Conservation (phyloP, 2,888 invertebrate genomes). For the Bembecia ichneumoniformis region DNA sequence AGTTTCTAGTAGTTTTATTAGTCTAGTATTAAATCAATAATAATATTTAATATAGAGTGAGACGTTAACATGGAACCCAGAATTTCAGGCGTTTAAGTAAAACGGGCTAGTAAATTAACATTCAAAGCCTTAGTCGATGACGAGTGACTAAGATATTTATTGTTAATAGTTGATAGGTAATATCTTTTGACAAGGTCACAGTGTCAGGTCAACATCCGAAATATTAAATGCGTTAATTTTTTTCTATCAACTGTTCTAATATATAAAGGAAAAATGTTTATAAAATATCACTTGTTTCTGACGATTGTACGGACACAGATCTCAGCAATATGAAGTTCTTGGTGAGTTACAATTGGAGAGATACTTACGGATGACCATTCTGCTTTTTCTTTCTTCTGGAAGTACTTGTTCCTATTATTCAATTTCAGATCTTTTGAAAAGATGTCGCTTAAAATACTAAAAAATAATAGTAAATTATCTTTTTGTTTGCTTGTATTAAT, state of each 20-base stretch:
- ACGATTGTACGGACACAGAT: constrained; percentile 24
- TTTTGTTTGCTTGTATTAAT: too few species aligned
- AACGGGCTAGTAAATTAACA: neutral
- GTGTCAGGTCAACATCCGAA: constrained; percentile 25
- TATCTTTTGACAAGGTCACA: constrained; percentile 22
- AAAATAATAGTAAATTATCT: too few species aligned
- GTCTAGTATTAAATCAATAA: too few species aligned
- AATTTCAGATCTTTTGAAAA: too few species aligned
- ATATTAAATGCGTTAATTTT: constrained; percentile 8
- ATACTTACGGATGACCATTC: too few species aligned
- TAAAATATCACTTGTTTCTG: constrained; percentile 25
- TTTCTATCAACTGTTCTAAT: constrained; percentile 24
- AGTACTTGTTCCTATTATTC: too few species aligned
- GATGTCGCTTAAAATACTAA: too few species aligned
- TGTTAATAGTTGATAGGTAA: neutral
- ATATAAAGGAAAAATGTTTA: constrained; percentile 26
- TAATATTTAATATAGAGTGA: too few species aligned
- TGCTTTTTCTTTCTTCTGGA: too few species aligned
- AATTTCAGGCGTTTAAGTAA: neutral
- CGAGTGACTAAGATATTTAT: neutral
- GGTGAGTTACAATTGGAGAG: constrained; percentile 19
- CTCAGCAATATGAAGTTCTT: constrained; percentile 41
- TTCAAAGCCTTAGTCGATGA: neutral
- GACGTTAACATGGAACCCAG: too few species aligned
- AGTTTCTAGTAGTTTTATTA: too few species aligned